These are phyloP conservation scores for Brachypterus glaber DNA, from an alignment of 2,888 invertebrate genomes.

Conservation along the genomic window DNA sequence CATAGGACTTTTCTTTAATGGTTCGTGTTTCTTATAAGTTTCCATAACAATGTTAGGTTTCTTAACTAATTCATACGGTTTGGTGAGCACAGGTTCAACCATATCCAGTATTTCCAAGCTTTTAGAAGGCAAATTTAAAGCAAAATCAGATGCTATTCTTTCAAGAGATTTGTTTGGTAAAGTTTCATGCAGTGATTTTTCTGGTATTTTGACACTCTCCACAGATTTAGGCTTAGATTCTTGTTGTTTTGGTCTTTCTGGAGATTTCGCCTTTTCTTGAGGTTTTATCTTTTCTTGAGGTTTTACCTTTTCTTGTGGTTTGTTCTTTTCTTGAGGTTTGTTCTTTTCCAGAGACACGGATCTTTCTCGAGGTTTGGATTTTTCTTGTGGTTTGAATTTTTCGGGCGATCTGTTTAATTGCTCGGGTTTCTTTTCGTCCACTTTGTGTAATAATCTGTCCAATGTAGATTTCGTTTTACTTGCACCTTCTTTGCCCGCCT, in stretches of 20 bases:
- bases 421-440: constrained; percentile 23
- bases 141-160: constrained; percentile 15
- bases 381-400: constrained; percentile 23
- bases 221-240: not conserved
- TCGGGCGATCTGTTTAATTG: constrained; percentile 25
- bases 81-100: no score
- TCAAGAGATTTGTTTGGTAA: constrained; percentile 24
- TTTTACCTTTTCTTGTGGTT: constrained; percentile 11
- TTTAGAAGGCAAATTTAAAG: not conserved
- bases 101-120: no score
- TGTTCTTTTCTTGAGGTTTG: constrained; percentile 5
- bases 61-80: no score
- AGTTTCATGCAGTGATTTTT: constrained; percentile 18
- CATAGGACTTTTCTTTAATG: no score
- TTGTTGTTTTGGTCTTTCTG: constrained; percentile 1
- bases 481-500: constrained; percentile 28
- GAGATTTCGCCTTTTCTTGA: not conserved
- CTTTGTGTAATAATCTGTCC: constrained; percentile 46
- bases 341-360: constrained; percentile 3
- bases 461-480: constrained; percentile 41
- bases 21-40: no score
- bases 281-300: not conserved
- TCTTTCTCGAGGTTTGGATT: constrained; percentile 9
- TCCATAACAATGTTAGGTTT: no score
- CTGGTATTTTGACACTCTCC: constrained; percentile 10